Conservation (phyloP, 2,797 vertebrate species). For the Todus mexicanus region DNA sequence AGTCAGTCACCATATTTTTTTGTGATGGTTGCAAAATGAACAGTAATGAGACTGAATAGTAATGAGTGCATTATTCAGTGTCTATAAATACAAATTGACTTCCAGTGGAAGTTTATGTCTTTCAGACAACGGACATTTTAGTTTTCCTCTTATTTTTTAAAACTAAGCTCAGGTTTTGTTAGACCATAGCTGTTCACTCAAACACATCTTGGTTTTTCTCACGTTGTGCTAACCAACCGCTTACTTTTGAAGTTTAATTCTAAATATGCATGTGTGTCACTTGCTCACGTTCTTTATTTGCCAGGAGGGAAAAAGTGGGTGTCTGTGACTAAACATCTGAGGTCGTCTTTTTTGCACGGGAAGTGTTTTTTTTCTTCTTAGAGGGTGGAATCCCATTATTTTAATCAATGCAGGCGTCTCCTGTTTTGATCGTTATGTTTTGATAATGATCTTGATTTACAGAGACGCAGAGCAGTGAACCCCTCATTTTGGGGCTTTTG, state of each 20-base stretch:
- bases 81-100: conserved; percentile 24
- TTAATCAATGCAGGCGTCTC: not conserved
- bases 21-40: conserved; percentile 19
- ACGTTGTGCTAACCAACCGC: not conserved
- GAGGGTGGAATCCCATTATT: not conserved
- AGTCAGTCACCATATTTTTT: conserved; percentile 14
- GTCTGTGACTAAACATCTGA: conserved; percentile 2
- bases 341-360: not conserved
- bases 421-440: not conserved
- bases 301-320: not conserved
- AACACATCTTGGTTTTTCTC: not conserved
- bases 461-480: not conserved
- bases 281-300: not conserved
- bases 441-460: not conserved
- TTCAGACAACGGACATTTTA: not conserved
- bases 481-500: not conserved
- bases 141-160: not conserved
- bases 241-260: conserved; percentile 23
- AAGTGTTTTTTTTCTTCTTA: not conserved
- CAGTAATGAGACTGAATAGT: conserved; percentile 39
- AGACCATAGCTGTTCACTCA: not conserved
- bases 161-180: not conserved
- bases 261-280: not conserved
- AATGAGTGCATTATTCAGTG: conserved; percentile 41
- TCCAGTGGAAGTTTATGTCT: not conserved